Evolutionary conservation across 2,888 invertebrate species (phyloP), one percentile per base, ranked within the genome.

Genomic region (Parasteatoda lunata): DNA sequence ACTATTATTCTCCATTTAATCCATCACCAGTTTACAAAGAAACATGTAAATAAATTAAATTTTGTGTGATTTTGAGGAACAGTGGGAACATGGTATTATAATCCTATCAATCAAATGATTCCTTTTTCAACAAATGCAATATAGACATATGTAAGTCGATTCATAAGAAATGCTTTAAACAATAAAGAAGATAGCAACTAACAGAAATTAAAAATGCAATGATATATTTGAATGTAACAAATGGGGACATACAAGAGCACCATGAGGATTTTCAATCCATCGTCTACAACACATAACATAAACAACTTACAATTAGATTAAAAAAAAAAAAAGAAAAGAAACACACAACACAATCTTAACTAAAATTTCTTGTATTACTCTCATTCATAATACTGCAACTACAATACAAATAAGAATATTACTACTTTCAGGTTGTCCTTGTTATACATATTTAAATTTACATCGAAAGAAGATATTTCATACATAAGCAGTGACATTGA

Each of bases 181-280:
- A 59, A 76, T 78, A 68, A 30, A 49, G 30, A 69, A 49, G 48
- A 70, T 59, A 82, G 47, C 30, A 75, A 45, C 64, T 64, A 76
- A 64, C 15, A 65, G 65, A 68, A 70, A 79, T 13, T 68, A 85
- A 80, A 64, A 80, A 80, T 69, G 69, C 59, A 69, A 45, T 65
- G 48, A 79, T 54, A 72, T 51, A 52, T 51, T 69, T 70, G 51
- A 75, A 65, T 59, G 59, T 72, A 85, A 85, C 77, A 77, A 83
- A 83, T 77, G 85, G 70, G n/a, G 71, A 88, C 80, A 88, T 66
- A 59, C 75, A 88, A 83, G 72, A 88, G 87, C 87, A 88, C 87
- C 87, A 88, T 88, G 64, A 72, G 83, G 87, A 83, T 88, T 86
- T 81, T 73, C 48, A 88, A 88, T 83, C 83, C 83, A 52, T 81